These are phyloP conservation scores for Neogale vison DNA, from an alignment of 2,113 vertebrate genomes.

Conservation along the genomic window DNA sequence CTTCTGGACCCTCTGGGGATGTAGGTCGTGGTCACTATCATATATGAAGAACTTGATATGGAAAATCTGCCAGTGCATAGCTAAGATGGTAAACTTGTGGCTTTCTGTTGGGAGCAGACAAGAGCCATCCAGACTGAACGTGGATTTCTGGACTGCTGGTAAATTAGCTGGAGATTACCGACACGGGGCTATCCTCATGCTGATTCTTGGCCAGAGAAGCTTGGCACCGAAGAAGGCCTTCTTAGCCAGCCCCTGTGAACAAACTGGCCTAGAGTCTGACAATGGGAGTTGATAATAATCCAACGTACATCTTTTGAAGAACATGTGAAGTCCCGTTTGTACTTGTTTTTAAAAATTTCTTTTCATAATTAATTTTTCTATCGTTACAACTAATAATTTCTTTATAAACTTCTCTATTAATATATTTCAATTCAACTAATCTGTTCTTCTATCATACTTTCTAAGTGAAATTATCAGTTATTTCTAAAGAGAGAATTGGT, in stretches of 20 bases:
- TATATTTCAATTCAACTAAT: background rate
- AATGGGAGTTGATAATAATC: background rate
- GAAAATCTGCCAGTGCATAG: background rate
- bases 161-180: slow-evolving; percentile 54
- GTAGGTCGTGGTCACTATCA: background rate
- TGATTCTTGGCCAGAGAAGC: slow-evolving; percentile 44
- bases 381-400: background rate
- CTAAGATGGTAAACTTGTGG: background rate
- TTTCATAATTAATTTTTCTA: slow-evolving; percentile 15
- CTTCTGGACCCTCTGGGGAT: background rate
- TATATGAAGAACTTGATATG: background rate
- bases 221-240: slow-evolving; percentile 53
- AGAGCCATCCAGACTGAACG: background rate
- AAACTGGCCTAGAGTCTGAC: slow-evolving; percentile 55
- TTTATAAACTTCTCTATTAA: background rate
- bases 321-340: background rate
- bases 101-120: background rate
- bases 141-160: background rate
- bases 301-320: background rate
- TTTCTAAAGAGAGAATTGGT: slow-evolving; percentile 20
- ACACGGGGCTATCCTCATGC: background rate
- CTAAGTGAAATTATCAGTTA: background rate
- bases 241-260: slow-evolving; percentile 26
- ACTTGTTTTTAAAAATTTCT: background rate
- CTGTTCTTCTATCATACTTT: background rate